Evolutionary conservation across 2,888 invertebrate species (phyloP).

Genomic region (Arrhopalites spinosus): DNA sequence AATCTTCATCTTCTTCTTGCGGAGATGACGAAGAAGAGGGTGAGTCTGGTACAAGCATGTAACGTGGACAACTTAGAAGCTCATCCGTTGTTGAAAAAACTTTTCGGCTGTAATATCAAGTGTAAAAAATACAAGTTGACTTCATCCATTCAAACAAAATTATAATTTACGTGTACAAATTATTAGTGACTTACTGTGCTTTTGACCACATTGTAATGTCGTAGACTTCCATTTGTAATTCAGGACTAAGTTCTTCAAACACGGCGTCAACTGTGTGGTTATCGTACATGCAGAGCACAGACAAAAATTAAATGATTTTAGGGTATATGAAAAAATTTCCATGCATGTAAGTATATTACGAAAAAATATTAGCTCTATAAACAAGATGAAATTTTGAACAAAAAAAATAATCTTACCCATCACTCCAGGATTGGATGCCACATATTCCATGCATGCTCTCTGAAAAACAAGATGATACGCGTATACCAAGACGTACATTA

Average conservation of each 20-base stretch:
- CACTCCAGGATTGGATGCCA: slow-evolving; percentile 64
- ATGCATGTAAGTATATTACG: too few relatives aligned
- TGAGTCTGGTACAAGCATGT: slow-evolving; percentile 54
- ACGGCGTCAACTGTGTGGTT: too few relatives aligned
- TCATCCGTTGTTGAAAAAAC: slow-evolving; percentile 53
- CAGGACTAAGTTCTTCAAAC: slow-evolving; percentile 65
- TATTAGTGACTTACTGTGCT: slow-evolving; percentile 56
- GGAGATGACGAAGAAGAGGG: slow-evolving; percentile 49
- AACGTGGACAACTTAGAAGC: slow-evolving; percentile 52
- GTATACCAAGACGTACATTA: background rate
- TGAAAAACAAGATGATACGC: slow-evolving; percentile 57
- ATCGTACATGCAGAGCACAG: too few relatives aligned
- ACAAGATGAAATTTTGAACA: too few relatives aligned
- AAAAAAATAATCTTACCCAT: too few relatives aligned
- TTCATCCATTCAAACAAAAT: background rate
- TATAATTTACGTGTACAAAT: background rate
- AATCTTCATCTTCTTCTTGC: slow-evolving; percentile 15
- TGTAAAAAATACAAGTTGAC: background rate
- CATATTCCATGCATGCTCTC: slow-evolving; percentile 64
- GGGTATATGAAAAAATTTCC: too few relatives aligned
- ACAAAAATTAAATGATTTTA: too few relatives aligned
- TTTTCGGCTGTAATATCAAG: slow-evolving; percentile 43
- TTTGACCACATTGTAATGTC: slow-evolving; percentile 62
- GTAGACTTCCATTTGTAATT: slow-evolving; percentile 66
- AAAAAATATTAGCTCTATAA: too few relatives aligned